These are phyloP conservation scores for Orthonychiurus folsomi DNA, from an alignment of 2,888 invertebrate genomes.

Conservation along the genomic window DNA sequence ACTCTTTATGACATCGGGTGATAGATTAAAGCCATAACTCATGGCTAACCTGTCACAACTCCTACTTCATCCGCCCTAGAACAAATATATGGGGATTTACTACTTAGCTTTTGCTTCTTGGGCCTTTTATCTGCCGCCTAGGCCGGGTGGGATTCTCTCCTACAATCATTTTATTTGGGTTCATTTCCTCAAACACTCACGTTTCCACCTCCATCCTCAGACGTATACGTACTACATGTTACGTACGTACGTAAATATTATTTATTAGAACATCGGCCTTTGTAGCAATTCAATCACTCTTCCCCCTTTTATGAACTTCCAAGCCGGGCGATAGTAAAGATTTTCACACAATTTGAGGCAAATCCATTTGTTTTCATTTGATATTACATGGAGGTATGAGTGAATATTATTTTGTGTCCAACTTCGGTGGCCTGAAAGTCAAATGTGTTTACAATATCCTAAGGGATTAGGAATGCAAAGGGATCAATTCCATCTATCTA, in stretches of 20 bases:
- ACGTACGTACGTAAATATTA: neutral
- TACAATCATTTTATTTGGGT: neutral
- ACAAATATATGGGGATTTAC: neutral
- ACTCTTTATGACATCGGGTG: neutral
- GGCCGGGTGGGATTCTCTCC: neutral
- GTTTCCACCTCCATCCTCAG: neutral
- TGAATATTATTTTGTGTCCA: neutral
- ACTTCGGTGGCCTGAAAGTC: neutral
- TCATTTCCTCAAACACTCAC: neutral
- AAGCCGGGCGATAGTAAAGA: no score
- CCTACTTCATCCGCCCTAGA: neutral
- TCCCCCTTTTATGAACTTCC: no score
- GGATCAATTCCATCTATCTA: neutral
- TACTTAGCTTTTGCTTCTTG: neutral
- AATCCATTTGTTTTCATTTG: no score
- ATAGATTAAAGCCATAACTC: neutral
- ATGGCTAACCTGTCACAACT: slow-evolving; percentile 1
- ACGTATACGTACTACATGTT: neutral
- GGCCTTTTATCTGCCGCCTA: neutral
- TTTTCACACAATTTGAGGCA: no score
- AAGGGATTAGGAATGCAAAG: neutral
- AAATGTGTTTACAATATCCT: neutral
- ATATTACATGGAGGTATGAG: no score
- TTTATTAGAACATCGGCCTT: no score
- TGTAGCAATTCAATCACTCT: no score